Evolutionary conservation across 2,888 invertebrate genomes (phyloP).

Genomic region (Antitype chi): DNA sequence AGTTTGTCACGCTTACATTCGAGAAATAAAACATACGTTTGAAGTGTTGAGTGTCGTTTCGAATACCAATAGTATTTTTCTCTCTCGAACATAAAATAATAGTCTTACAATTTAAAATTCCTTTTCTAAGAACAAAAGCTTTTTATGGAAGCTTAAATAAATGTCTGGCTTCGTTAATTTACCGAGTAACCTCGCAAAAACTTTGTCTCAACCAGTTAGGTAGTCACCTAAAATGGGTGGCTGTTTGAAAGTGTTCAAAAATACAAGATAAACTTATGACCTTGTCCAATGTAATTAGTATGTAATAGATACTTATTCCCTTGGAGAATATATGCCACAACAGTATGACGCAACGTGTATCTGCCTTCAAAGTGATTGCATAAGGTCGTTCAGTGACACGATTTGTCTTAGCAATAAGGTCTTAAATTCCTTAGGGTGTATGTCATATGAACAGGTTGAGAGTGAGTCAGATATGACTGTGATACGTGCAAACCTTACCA

Average conservation of each 20-base stretch:
- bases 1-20: slow-evolving; percentile 27
- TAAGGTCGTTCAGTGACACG: slow-evolving; percentile 59
- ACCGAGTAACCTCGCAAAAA: slow-evolving; percentile 1
- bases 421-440: slow-evolving; percentile 55
- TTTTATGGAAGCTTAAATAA: neutral
- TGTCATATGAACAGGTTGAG: slow-evolving; percentile 54
- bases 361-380: slow-evolving; percentile 51
- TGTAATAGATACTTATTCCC: slow-evolving; percentile 67
- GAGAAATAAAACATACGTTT: slow-evolving; percentile 38
- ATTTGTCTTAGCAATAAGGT: slow-evolving; percentile 38
- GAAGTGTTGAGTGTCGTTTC: slow-evolving; percentile 15
- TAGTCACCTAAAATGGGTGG: slow-evolving; percentile 17
- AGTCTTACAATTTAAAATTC: neutral
- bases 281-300: slow-evolving; percentile 63
- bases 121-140: neutral
- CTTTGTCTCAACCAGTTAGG: neutral
- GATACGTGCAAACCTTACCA: neutral
- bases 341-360: slow-evolving; percentile 52
- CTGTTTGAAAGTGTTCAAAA: slow-evolving; percentile 25
- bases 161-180: neutral
- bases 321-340: slow-evolving; percentile 59
- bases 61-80: slow-evolving; percentile 32
- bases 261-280: slow-evolving; percentile 44
- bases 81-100: neutral
- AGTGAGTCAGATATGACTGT: slow-evolving; percentile 40